phyloP scores from a whole-genome alignment of 1,140 invertebrate genomes.

The Manduca sexta region DNA sequence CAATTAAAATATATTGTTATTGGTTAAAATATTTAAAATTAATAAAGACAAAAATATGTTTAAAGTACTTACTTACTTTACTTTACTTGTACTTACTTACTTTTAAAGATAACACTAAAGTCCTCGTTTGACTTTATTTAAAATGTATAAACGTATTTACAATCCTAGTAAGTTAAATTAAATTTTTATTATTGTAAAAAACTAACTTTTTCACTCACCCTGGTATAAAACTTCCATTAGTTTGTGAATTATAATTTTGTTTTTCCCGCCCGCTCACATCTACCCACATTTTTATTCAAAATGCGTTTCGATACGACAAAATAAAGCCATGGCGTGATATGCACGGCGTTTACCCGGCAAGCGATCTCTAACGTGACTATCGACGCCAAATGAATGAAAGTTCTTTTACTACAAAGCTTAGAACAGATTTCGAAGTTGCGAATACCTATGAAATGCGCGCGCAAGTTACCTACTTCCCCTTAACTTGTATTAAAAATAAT shows the following conservation, averaged over 20 bases:
- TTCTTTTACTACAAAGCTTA: constrained; percentile 6
- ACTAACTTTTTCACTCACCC: constrained; percentile 49
- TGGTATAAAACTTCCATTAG: constrained; percentile 67
- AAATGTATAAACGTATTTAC: no score
- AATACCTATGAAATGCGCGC: constrained; percentile 22
- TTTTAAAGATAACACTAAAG: no score
- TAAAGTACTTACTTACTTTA: no score
- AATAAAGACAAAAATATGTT: no score
- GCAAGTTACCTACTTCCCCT: no score
- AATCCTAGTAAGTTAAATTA: no score
- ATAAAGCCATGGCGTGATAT: constrained; percentile 35
- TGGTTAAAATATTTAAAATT: no score
- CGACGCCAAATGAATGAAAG: constrained; percentile 23
- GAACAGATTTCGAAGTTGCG: background rate
- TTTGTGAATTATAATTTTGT: constrained; percentile 60
- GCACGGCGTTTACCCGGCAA: constrained; percentile 25
- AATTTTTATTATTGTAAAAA: no score
- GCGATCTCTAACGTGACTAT: constrained; percentile 28
- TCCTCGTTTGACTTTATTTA: no score
- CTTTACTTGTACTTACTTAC: no score
- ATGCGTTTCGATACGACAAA: constrained; percentile 30
- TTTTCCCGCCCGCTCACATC: constrained; percentile 62
- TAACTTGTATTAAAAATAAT: no score
- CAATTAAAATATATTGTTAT: no score
- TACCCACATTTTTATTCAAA: constrained; percentile 54